Base-by-base conservation (phyloP, 2,797 vertebrate genomes). In the Poeciliopsis gracilis region DNA sequence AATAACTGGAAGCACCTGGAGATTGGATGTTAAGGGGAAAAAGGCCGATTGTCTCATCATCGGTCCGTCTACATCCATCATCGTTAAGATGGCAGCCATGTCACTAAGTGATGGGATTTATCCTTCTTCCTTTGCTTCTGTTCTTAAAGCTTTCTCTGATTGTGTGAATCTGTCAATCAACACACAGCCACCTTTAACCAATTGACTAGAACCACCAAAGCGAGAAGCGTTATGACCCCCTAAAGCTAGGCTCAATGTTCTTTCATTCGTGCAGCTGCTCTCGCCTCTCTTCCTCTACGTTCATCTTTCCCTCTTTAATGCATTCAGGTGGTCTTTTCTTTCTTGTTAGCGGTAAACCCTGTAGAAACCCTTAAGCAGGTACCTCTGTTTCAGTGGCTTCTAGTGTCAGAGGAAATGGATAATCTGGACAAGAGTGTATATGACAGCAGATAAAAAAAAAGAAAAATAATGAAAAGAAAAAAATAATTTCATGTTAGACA, bases 71-170 rank as follows among this genome's bases (percentile, higher is more conserved):
- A 46, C 43, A 82, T 73, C 38, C 46, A 41, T 90, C 89, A 90
- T 88, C 81, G 90, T 92, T 83, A 87, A 75, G 74, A 80, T 87
- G 33, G 41, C 49, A 59, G 69, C 76, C 66, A 38, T 77, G 79
- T 77, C 85, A 90, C 71, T 77, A 78, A 83, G 78, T 77, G 88
- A 92, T 88, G 81, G 85, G 80, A 80, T 88, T 89, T 78, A 85
- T 86, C 72, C 72, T 45, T 36, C 0, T 66, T 45, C 1, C 16
- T 36, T 36, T 36, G 51, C 75, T 84, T 86, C 87, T 90, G 76
- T 90, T 92, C 92, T 80, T 73, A 77, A 79, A 59, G 51, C 53
- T 80, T 89, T 88, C 85, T 67, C 77, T 87, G 82, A 90, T 83
- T 25, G n/a, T 87, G 33, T 72, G 77, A 86, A 80, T 89, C 72